Evolutionary conservation across 2,113 vertebrate genomes (phyloP).

Genomic region (Upupa epops): DNA sequence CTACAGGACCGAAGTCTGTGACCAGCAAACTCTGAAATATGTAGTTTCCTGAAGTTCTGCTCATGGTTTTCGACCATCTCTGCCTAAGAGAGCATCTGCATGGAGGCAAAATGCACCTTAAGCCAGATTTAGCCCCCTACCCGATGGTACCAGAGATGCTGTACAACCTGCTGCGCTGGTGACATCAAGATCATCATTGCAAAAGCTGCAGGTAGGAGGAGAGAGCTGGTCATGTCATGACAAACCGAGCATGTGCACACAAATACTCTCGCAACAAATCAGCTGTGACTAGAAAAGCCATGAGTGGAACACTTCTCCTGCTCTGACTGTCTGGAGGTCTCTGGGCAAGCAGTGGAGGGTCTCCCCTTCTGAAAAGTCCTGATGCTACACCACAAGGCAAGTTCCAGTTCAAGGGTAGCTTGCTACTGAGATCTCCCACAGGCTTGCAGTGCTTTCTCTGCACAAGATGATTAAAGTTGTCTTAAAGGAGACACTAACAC

Average conservation of each 20-base stretch:
- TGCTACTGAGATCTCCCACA: background rate
- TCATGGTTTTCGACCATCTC: background rate
- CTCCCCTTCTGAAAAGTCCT: background rate
- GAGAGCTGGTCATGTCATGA: background rate
- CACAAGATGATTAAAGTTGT: background rate
- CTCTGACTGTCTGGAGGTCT: background rate
- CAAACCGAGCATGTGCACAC: background rate
- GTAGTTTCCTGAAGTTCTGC: background rate
- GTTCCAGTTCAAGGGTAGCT: background rate
- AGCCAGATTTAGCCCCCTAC: background rate
- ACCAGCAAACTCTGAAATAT: conserved; percentile 27
- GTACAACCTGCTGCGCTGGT: background rate
- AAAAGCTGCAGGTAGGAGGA: background rate
- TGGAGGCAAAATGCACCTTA: background rate
- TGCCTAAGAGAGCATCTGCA: background rate
- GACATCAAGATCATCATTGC: background rate
- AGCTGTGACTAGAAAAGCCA: background rate
- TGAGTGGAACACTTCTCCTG: background rate
- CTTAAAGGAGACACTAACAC: background rate
- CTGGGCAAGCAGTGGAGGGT: background rate
- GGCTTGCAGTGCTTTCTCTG: background rate
- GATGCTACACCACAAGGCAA: background rate
- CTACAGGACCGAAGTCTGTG: conserved; percentile 58
- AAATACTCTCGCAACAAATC: background rate
- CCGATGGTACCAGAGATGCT: background rate